Evolutionary conservation across 2,797 vertebrate species (phyloP).

Genomic region (Pipistrellus kuhlii): DNA sequence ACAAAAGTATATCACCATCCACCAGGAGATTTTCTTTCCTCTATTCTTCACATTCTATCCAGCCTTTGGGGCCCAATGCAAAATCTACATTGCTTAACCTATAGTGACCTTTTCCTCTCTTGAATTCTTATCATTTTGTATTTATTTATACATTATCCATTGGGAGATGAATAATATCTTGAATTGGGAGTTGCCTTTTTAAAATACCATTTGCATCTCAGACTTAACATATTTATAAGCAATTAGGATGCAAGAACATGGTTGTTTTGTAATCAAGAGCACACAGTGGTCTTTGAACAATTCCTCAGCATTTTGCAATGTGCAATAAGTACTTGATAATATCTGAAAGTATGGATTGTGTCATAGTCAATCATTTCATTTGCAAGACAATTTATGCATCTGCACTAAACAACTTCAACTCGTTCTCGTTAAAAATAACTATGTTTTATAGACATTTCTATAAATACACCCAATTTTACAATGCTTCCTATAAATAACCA

Average conservation of each 20-base stretch:
- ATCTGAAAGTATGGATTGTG: background rate
- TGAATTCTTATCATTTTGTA: background rate
- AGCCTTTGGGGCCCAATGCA: background rate
- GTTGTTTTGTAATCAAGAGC: background rate
- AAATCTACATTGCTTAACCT: background rate
- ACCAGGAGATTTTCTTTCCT: background rate
- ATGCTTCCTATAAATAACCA: constrained; percentile 69
- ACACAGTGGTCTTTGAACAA: background rate
- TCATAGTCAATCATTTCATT: constrained; percentile 52
- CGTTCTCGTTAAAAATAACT: constrained; percentile 79
- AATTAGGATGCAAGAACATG: background rate
- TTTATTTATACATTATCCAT: background rate
- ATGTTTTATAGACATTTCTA: constrained; percentile 73
- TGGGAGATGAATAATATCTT: background rate
- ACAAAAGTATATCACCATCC: background rate
- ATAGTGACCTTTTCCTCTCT: background rate
- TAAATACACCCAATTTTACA: constrained; percentile 75
- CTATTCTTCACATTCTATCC: background rate
- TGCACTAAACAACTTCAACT: constrained; percentile 55
- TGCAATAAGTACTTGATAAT: background rate
- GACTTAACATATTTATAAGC: background rate
- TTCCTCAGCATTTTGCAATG: background rate
- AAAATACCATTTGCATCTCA: background rate
- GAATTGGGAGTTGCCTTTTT: background rate
- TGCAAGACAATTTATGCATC: constrained; percentile 60